A percentile compares a stretch with the other conserved stretches of the same genome.
These are phyloP conservation scores for Pachypeltis micranthus DNA, from an alignment of 1,140 invertebrate species.

Conservation along the genomic window DNA sequence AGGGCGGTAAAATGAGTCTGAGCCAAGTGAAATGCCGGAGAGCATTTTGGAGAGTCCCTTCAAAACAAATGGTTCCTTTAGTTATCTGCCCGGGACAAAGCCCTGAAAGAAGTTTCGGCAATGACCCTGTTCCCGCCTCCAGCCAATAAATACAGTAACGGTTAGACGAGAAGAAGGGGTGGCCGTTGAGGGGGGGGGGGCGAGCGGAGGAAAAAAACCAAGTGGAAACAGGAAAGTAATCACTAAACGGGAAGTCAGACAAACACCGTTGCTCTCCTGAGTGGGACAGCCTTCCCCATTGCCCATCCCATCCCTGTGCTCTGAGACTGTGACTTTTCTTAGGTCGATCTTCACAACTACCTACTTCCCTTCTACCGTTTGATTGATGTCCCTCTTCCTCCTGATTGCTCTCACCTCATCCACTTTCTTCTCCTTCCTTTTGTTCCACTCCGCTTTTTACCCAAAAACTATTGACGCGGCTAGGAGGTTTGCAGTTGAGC, in stretches of 20 bases:
- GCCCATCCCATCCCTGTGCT: too few relatives aligned
- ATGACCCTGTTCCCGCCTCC: not conserved
- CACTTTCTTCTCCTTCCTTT: not conserved
- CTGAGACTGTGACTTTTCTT: too few relatives aligned
- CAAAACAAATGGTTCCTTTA: too few relatives aligned
- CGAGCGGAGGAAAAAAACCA: not conserved
- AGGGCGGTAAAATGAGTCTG: too few relatives aligned
- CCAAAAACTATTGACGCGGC: too few relatives aligned
- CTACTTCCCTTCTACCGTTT: not conserved
- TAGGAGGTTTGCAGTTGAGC: too few relatives aligned
- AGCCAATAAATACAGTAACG: not conserved
- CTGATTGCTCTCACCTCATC: slow-evolving; percentile 1
- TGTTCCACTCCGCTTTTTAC: too few relatives aligned
- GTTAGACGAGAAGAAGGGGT: too few relatives aligned
- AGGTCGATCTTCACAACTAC: not conserved
- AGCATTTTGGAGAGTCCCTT: too few relatives aligned
- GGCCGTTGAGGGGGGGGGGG: not conserved
- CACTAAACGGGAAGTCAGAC: not conserved
- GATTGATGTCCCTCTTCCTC: not conserved
- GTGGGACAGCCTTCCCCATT: not conserved
- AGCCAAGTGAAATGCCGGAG: too few relatives aligned
- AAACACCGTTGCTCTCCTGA: not conserved
- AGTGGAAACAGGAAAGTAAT: slow-evolving; percentile 1
- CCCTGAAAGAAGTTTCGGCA: not conserved
- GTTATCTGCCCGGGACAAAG: too few relatives aligned